Evolutionary conservation across 2,797 vertebrate genomes (phyloP), one percentile per base, ranked within the genome.

Genomic region (Malacoctenus gilli): DNA sequence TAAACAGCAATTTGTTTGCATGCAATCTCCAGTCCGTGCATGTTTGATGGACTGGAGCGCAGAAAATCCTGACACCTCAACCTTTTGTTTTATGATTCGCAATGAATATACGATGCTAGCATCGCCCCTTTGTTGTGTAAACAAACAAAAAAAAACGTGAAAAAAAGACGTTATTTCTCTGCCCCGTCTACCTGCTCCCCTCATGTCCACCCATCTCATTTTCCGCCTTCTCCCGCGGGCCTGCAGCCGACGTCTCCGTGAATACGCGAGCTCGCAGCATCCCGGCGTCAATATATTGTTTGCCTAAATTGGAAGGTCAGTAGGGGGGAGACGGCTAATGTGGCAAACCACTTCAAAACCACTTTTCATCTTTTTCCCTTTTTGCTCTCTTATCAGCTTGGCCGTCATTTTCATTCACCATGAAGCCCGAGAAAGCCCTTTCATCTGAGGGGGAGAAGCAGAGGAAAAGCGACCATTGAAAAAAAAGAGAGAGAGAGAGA

Each of bases 261-360:
- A 77, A 67, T 58, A 71, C 51, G 30, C 32, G 13, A 61, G 66
- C 64, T 57, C 34, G 23, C 56, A 16, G 16, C 14, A 30, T 78
- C 71, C 69, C 49, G 2, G 23, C 80, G 68, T 80, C 83, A 82
- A 87, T 35, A 70, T 77, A 85, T 85, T 86, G 82, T 86, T 88
- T 85, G 77, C 78, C 72, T 82, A 86, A 88, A 86, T 82, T 72
- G 75, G 65, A 82, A 81, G 82, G 85, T 89, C 80, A 75, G 75
- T 16, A 43, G 47, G 59, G 69, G 65, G 69, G 72, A 67, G 77
- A 40, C n/a, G 35, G 68, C 74, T 88, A 82, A 90, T 86, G 77
- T 83, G 68, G 72, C 80, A 37, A 88, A 83, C 80, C 85, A 89
- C 89, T 91, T 90, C 86, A 88, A 83, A 88, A 85, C 65, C 85